Evolutionary conservation across 2,113 vertebrate genomes (phyloP), one percentile per base, ranked within the genome.

Genomic region (Tauraco erythrolophus): DNA sequence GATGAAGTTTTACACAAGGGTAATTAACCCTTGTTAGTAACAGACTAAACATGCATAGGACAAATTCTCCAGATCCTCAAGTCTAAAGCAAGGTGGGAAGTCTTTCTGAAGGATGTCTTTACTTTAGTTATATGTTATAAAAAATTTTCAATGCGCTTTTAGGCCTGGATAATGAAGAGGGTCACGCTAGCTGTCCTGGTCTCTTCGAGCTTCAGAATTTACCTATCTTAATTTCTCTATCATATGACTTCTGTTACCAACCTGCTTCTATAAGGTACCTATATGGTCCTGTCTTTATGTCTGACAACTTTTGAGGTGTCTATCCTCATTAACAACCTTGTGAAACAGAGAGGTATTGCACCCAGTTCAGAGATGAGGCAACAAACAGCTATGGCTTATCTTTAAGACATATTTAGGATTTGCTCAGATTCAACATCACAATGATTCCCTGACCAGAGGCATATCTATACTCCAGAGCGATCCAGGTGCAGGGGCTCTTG

Each of bases 21-120:
- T 45, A 78, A 71, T 91, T 95, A 96, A 95, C 86, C 77, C 87
- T 91, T 92, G 31, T 84, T 78, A 71, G 45, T 46, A 92, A 54
- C n/a, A 75, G 45, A 62, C 50, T 65, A 12, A 6, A 37, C 7
- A 14, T 11, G 18, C 37, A 39, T 17, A 60, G 0, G 2, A 72
- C 31, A 64, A 58, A n/a, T 48, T 75, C n/a, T 46, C 27, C 31
- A 78, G 31, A 74, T 27, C 16, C 31, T 5, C 15, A 66, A 24
- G 6, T 30, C 21, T 65, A 53, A 93, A 69, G 6, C 24, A 88
- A 85, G 61, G 15, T 27, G 8, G 6, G 6, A 91, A 94, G 33
- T 14, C 30, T 84, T 84, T 82, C 45, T 0, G 0, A 68, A 91
- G 14, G 27, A 19, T 27, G 21, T 45, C 4, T 65, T 25, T 35